Percentiles rank a stretch among this genome's conserved stretches.
Evolutionary conservation across 2,113 vertebrate species (phyloP).

Genomic region (Microcebus jonahi): DNA sequence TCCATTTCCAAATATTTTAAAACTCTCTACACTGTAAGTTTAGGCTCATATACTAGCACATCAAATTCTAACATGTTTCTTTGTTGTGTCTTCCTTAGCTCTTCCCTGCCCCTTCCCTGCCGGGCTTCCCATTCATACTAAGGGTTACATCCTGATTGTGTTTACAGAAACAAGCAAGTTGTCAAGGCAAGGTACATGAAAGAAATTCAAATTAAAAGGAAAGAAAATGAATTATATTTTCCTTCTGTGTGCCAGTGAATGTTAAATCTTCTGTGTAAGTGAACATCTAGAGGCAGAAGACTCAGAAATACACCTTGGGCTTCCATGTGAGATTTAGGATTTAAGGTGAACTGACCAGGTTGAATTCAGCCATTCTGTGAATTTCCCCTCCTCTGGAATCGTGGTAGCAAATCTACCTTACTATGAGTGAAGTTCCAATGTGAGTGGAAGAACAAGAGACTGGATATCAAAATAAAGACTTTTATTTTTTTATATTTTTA

Average conservation of each 20-base stretch:
- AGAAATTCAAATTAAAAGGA: background rate
- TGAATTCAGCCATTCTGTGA: background rate
- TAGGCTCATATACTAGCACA: background rate
- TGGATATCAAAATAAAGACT: background rate
- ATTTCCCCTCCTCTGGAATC: background rate
- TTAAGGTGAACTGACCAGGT: background rate
- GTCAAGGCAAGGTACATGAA: background rate
- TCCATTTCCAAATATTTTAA: background rate
- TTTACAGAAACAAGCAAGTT: background rate
- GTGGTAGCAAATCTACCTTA: background rate
- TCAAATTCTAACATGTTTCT: background rate
- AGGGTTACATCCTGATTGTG: background rate
- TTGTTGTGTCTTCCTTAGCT: background rate
- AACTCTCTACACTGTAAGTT: background rate
- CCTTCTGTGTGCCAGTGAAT: background rate
- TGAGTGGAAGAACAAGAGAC: background rate
- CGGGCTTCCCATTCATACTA: background rate
- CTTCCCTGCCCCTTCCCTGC: background rate
- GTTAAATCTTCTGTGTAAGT: background rate
- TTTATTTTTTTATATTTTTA: too few relatives aligned
- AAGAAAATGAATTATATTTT: slow-evolving; percentile 25
- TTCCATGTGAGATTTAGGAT: background rate
- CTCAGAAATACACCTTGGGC: background rate
- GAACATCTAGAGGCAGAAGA: background rate
- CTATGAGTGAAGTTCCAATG: background rate